Conservation (phyloP, 2,797 vertebrate species). For the Cheirogaleus major region DNA sequence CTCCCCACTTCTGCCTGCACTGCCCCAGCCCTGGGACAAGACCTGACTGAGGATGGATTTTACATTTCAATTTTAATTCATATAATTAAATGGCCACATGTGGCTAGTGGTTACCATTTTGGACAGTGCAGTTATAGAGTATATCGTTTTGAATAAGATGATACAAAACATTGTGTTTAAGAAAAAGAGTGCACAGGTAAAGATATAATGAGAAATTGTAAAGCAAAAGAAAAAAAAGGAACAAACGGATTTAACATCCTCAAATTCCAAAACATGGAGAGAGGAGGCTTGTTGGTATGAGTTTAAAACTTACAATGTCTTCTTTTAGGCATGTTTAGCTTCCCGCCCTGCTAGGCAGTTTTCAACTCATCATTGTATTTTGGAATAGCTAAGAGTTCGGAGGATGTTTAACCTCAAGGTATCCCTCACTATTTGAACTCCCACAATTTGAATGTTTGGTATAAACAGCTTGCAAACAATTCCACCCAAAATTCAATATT, state of each 20-base stretch:
- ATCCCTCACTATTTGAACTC: not conserved
- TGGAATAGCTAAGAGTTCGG: not conserved
- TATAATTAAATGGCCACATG: not conserved
- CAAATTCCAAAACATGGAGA: not conserved
- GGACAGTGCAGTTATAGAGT: not conserved
- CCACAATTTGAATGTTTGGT: not conserved
- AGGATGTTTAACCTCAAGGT: not conserved
- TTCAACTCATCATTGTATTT: not conserved
- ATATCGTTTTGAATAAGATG: not conserved
- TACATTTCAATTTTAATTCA: not conserved
- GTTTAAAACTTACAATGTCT: not conserved
- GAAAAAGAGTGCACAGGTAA: too few relatives aligned
- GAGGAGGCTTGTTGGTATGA: not conserved
- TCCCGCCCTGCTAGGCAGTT: not conserved
- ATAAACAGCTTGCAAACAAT: not conserved
- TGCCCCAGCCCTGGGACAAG: not conserved
- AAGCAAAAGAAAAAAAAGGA: not conserved
- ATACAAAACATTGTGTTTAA: not conserved
- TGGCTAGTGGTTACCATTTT: not conserved
- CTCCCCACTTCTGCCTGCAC: not conserved
- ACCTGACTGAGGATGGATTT: not conserved
- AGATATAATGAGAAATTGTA: not conserved
- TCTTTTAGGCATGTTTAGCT: not conserved
- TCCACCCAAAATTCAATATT: not conserved
- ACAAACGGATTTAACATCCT: not conserved